These are phyloP conservation scores for Gila robusta DNA, from an alignment of 2,797 vertebrate species.

Conservation along the genomic window DNA sequence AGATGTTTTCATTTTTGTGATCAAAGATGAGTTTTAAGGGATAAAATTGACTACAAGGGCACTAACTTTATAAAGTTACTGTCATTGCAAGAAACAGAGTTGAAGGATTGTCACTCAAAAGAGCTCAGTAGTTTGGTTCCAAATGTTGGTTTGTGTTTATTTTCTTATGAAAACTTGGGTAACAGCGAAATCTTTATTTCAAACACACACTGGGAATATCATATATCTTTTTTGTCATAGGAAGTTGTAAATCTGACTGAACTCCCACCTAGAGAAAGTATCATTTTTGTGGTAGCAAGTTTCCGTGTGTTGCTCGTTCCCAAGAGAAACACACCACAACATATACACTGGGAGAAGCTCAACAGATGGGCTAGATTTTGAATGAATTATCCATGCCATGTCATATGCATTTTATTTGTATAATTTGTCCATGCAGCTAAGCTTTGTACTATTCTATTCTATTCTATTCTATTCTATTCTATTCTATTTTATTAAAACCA, in stretches of 20 bases:
- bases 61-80: background rate
- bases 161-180: background rate
- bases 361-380: background rate
- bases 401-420: background rate
- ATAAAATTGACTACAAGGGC: no score
- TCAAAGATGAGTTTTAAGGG: no score
- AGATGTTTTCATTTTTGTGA: no score
- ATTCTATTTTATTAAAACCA: background rate
- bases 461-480: background rate
- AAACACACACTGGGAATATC: background rate
- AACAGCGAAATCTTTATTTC: background rate
- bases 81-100: background rate
- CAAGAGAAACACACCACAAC: background rate
- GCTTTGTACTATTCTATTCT: background rate
- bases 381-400: background rate
- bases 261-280: background rate
- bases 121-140: background rate
- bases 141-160: background rate
- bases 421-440: background rate
- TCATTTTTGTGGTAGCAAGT: background rate
- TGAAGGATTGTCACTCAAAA: background rate
- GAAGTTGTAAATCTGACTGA: constrained; percentile 30
- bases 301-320: background rate
- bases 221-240: background rate
- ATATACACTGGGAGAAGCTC: background rate